Percentiles rank a stretch among this genome's conserved stretches.
These are phyloP conservation scores for Perizoma affinitatum DNA, from an alignment of 2,888 invertebrate species.

Conservation along the genomic window DNA sequence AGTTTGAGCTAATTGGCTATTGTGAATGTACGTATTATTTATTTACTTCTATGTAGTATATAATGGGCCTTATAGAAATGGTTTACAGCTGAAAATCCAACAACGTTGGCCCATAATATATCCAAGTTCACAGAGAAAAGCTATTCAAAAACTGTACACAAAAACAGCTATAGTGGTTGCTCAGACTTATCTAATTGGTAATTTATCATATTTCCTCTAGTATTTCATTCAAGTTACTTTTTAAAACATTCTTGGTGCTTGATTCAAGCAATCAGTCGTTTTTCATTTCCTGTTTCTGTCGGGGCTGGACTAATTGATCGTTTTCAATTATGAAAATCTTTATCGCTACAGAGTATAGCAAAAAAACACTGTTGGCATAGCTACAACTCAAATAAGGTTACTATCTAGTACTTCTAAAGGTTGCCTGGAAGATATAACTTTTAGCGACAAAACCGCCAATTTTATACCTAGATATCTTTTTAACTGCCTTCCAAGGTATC, in stretches of 20 bases:
- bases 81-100: slow-evolving; percentile 38
- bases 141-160: slow-evolving; percentile 61
- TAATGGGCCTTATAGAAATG: slow-evolving; percentile 8
- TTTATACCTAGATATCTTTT: too few relatives aligned
- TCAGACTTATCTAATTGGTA: slow-evolving; percentile 53
- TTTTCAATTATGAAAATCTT: slow-evolving; percentile 33
- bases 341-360: background rate
- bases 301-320: slow-evolving; percentile 39
- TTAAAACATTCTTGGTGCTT: slow-evolving; percentile 48
- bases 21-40: slow-evolving; percentile 36
- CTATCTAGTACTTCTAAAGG: too few relatives aligned
- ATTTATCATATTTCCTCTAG: slow-evolving; percentile 68
- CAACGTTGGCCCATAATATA: background rate
- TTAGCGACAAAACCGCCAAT: too few relatives aligned
- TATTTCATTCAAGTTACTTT: slow-evolving; percentile 59
- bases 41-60: slow-evolving; percentile 1
- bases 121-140: slow-evolving; percentile 8
- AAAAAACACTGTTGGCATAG: background rate
- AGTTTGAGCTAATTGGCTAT: slow-evolving; percentile 67
- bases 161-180: slow-evolving; percentile 51
- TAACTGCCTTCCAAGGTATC: too few relatives aligned
- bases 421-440: too few relatives aligned
- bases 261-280: slow-evolving; percentile 44
- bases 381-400: too few relatives aligned
- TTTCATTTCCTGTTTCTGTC: slow-evolving; percentile 41